Conservation (phyloP, 2,888 invertebrate genomes). For the Tanytarsus gracilentus region DNA sequence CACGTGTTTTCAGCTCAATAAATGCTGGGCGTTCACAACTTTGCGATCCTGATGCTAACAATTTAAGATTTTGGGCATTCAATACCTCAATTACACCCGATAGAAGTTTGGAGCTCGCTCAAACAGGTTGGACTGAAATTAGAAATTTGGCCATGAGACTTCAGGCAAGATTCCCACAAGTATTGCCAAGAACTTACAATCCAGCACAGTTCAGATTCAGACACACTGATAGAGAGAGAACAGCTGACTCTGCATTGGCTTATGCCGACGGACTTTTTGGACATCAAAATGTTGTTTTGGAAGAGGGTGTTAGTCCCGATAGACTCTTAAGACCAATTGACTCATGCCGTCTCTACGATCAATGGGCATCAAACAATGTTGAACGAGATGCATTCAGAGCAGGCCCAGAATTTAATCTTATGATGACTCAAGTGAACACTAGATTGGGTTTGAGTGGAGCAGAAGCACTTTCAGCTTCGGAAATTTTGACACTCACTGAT, state of each 20-base stretch:
- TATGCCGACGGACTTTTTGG: slow-evolving; percentile 60
- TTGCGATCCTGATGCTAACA: neutral
- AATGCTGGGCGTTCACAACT: neutral
- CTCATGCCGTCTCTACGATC: neutral
- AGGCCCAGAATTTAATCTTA: neutral
- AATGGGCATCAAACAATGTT: neutral
- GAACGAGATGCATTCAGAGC: neutral
- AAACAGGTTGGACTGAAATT: neutral
- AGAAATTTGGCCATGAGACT: neutral
- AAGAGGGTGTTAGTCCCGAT: slow-evolving; percentile 46
- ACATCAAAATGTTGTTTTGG: slow-evolving; percentile 39
- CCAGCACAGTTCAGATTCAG: slow-evolving; percentile 49
- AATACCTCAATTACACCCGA: slow-evolving; percentile 1
- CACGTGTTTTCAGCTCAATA: too few relatives aligned
- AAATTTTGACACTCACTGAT: slow-evolving; percentile 35
- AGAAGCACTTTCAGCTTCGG: neutral
- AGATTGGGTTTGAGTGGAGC: slow-evolving; percentile 6
- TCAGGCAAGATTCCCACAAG: neutral
- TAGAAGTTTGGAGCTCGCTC: neutral
- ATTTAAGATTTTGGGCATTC: neutral
- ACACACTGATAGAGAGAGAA: slow-evolving; percentile 50
- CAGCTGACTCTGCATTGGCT: slow-evolving; percentile 52
- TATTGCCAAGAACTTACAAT: slow-evolving; percentile 3
- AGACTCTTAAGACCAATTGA: slow-evolving; percentile 27
- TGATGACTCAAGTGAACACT: neutral